These are phyloP conservation scores for Hydrocynus forskahlii DNA, from an alignment of 2,797 vertebrate species.

Conservation along the genomic window DNA sequence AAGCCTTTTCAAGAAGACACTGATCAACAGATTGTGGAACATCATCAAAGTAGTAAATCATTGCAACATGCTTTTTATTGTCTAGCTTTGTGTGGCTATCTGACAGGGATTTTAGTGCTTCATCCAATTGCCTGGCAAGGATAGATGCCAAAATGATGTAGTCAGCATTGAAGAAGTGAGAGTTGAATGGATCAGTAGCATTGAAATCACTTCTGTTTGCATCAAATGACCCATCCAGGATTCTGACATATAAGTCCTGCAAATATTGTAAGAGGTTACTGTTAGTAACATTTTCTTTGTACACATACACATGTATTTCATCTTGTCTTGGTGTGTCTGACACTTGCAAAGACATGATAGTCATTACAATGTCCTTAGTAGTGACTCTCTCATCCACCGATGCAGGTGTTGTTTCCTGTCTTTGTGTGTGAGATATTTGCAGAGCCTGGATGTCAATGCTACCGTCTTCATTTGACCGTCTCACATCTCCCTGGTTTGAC, in stretches of 20 bases:
- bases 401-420: too few relatives aligned
- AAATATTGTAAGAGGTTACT: neutral
- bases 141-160: neutral
- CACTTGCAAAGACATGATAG: constrained; percentile 1
- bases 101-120: neutral
- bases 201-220: neutral
- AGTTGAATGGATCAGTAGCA: neutral
- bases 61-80: neutral
- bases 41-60: neutral
- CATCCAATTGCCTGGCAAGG: neutral
- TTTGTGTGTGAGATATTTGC: too few relatives aligned
- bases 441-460: too few relatives aligned
- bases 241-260: neutral
- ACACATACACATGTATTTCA: neutral
- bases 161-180: constrained; percentile 10
- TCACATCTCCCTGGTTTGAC: neutral
- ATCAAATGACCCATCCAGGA: neutral
- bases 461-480: neutral
- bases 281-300: neutral
- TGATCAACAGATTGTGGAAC: neutral
- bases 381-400: neutral
- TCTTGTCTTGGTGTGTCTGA: neutral
- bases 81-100: neutral
- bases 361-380: neutral
- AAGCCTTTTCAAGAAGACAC: neutral